A percentile compares a stretch with the other conserved stretches of the same genome.
phyloP scores from a whole-genome alignment of 2,888 invertebrate species.

The Bombylius major region DNA sequence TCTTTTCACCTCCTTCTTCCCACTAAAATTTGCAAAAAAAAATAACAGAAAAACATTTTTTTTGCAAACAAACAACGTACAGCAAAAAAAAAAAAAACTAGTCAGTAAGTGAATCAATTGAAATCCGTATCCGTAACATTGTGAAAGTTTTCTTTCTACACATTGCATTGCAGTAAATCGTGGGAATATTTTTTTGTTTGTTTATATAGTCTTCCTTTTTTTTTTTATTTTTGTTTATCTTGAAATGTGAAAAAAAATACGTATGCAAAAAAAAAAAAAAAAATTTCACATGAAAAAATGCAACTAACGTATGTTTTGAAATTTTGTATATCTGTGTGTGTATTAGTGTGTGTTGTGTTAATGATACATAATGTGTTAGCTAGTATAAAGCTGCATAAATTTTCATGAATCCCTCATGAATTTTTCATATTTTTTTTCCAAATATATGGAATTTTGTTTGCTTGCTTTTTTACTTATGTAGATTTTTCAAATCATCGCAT shows the following conservation, averaged over 20 bases:
- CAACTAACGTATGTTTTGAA: not conserved
- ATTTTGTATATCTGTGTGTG: no score
- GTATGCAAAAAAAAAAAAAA: not conserved
- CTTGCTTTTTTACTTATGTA: no score
- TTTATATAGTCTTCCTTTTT: not conserved
- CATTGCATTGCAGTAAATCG: not conserved
- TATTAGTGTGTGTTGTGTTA: no score
- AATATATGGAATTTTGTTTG: not conserved
- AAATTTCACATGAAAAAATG: not conserved
- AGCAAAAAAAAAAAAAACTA: no score
- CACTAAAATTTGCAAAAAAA: not conserved
- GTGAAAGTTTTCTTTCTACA: no score
- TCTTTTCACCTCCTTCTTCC: no score
- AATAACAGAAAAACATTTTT: not conserved
- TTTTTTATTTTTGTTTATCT: no score
- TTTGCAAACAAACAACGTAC: no score
- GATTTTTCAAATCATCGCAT: no score
- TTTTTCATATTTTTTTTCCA: slow-evolving; percentile 4
- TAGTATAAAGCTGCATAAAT: not conserved
- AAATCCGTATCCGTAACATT: no score
- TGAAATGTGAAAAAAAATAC: not conserved
- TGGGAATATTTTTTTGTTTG: not conserved
- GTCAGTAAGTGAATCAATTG: no score
- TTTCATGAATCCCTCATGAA: slow-evolving; percentile 2
- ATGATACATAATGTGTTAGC: no score